phyloP scores from a whole-genome alignment of 2,797 vertebrate genomes.

The Crypturellus tataupa region DNA sequence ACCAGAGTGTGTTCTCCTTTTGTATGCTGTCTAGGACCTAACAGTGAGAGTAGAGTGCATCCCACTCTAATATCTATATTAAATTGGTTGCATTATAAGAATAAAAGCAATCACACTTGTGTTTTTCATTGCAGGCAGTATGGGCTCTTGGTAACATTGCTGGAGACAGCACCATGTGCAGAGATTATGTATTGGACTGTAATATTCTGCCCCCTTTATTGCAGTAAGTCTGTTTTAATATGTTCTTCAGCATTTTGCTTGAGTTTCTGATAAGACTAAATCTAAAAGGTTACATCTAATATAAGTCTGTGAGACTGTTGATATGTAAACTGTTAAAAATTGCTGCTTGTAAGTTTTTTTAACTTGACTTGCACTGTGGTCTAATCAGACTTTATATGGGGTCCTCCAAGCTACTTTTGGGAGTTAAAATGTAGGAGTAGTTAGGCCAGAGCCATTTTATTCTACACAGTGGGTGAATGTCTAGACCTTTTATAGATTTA shows the following conservation, averaged over 20 bases:
- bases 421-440: background rate
- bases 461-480: constrained; percentile 16
- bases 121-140: constrained; percentile 80
- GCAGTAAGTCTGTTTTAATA: constrained; percentile 81
- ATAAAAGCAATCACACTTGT: background rate
- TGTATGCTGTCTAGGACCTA: background rate
- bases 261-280: background rate
- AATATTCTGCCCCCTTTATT: constrained; percentile 86
- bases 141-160: constrained; percentile 88
- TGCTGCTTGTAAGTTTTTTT: background rate
- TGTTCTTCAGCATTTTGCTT: background rate
- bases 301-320: background rate
- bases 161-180: constrained; percentile 87
- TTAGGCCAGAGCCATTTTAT: constrained; percentile 43
- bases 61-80: background rate
- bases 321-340: background rate
- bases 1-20: background rate
- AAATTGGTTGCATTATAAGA: background rate
- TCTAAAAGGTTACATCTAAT: background rate
- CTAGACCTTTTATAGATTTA: constrained; percentile 5
- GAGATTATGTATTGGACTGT: constrained; percentile 87
- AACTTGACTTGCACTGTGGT: background rate
- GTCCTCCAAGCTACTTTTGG: background rate
- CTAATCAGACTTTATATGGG: background rate
- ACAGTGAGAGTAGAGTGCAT: background rate